Base-by-base conservation (phyloP, 2,797 vertebrate genomes). In the Oceanodroma leucorhoa region DNA sequence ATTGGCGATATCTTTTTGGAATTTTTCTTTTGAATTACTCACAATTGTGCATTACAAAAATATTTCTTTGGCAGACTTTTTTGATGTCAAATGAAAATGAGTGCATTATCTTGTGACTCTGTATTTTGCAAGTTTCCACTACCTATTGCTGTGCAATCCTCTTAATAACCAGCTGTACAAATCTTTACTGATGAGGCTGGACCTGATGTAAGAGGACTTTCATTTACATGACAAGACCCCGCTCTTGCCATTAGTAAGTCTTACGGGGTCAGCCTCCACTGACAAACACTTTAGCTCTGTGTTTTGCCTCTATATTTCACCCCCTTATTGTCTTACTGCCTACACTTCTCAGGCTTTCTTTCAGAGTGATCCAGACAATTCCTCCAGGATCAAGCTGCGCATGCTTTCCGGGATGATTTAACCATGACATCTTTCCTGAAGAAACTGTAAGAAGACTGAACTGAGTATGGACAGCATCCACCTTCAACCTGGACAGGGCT, bases 21-120 rank as follows among this genome's bases (percentile, higher is more conserved):
- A 38, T 58, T 90, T 90, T 84, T 70, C 53, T 79, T 71, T 83
- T 87, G 57, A 85, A 77, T 92, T 76, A 54, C 34, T 89, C 32
- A 45, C 41, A 81, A 82, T 76, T 80, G 75, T 46, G 19, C 18
- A 29, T 70, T 57, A 34, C 14, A 73, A 43, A 91, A 77, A 70
- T 79, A 65, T 64, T 92, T 84, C 14, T 60, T 81, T 3, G 2
- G 24, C 61, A 92, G 78, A 61, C 20, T 41, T 73, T 76, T 83
- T 75, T 83, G 40, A 92, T 89, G 27, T 50, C 43, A 82, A 60
- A 64, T 75, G 32, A 61, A 96, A 90, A 84, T 40, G 12, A 73
- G 24, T 11, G 10, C 45, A 60, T 67, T 41, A 60, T 67, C 55
- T 79, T 51, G 10, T 60, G 43, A 54, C 32, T 85, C 53, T 55